Percentiles rank a stretch among this genome's conserved stretches.
These are phyloP conservation scores for Hydrochoerus hydrochaeris DNA, from an alignment of 2,113 vertebrate genomes.

Conservation along the genomic window DNA sequence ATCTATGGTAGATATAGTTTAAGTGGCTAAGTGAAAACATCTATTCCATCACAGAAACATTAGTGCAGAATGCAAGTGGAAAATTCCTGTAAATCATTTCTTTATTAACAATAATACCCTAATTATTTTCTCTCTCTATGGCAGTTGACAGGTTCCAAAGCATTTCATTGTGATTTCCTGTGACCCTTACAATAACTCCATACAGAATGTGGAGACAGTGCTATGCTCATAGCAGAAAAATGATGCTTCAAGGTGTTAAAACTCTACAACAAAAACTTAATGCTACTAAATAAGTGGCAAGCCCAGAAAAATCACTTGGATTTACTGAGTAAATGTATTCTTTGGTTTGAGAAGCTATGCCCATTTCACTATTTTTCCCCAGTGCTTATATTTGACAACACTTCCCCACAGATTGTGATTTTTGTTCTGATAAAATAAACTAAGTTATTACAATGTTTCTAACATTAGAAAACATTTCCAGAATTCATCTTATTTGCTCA, in stretches of 20 bases:
- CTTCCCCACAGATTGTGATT: not conserved
- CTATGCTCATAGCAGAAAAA: not conserved
- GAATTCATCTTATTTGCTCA: not conserved
- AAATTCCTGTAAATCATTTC: conserved; percentile 48
- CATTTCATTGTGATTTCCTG: conserved; percentile 37
- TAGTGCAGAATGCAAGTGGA: not conserved
- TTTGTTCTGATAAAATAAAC: not conserved
- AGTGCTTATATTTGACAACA: not conserved
- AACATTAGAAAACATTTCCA: not conserved
- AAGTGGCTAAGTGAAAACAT: conserved; percentile 13
- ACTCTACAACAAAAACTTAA: not conserved
- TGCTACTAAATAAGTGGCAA: not conserved
- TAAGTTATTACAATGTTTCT: not conserved
- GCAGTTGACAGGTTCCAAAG: not conserved
- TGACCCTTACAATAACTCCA: not conserved
- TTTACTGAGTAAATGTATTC: not conserved
- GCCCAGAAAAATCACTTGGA: not conserved
- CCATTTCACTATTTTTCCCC: not conserved
- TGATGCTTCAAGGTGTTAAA: not conserved
- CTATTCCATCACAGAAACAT: not conserved
- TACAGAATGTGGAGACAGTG: not conserved
- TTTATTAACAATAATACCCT: conserved; percentile 54
- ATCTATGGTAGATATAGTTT: not conserved
- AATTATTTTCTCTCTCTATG: not conserved
- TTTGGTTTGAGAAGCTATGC: not conserved